Evolutionary conservation across 2,113 vertebrate species (phyloP).

Genomic region (Rhabdomys dilectus): DNA sequence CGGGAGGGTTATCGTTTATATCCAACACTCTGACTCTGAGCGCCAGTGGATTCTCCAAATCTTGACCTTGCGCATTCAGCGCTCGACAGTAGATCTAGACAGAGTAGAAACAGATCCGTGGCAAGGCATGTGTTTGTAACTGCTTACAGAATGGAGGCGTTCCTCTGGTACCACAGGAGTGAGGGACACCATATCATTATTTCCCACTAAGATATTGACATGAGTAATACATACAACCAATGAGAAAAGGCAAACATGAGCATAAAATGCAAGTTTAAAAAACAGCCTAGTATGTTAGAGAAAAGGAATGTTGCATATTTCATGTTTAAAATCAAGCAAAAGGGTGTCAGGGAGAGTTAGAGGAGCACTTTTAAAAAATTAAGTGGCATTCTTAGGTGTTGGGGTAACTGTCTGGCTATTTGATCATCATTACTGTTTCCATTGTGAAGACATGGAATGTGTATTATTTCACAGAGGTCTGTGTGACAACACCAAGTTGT

Average conservation of each 20-base stretch:
- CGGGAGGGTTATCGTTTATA: constrained; percentile 83
- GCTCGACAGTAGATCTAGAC: constrained; percentile 80
- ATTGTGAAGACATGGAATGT: neutral
- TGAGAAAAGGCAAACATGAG: neutral
- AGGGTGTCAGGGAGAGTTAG: neutral
- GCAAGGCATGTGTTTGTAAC: neutral
- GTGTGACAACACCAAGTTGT: neutral
- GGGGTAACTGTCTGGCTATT: neutral
- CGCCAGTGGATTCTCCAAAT: constrained; percentile 78
- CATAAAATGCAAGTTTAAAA: neutral
- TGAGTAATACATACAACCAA: neutral
- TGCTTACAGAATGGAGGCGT: neutral
- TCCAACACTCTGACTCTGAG: constrained; percentile 81
- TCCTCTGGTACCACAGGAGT: neutral
- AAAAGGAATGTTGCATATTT: neutral
- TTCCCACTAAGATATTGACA: neutral
- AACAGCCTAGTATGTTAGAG: neutral
- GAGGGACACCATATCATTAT: neutral
- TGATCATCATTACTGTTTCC: neutral
- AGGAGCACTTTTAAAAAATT: neutral
- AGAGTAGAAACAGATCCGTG: constrained; percentile 7
- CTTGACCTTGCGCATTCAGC: constrained; percentile 71
- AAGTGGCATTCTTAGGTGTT: neutral
- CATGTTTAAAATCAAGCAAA: neutral
- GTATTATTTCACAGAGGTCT: neutral